Conservation (phyloP, 2,888 invertebrate species). For the Kuschelorhynchus macadamiae region DNA sequence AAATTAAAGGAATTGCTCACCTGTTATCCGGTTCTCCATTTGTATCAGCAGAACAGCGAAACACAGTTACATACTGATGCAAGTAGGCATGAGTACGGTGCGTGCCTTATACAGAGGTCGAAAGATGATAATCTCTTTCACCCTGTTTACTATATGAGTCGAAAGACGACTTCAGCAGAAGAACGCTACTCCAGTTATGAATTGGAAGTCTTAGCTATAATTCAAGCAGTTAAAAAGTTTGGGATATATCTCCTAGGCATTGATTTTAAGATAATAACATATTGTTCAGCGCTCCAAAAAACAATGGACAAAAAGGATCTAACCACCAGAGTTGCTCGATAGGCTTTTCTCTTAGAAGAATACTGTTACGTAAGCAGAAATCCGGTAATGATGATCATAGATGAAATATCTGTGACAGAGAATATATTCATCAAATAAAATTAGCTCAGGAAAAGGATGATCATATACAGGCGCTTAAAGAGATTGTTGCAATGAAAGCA, state of each 20-base stretch:
- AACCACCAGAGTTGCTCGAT: constrained; percentile 16
- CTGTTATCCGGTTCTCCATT: constrained; percentile 42
- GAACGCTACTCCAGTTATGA: too few species aligned
- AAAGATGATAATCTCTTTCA: constrained; percentile 53
- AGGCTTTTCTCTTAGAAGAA: constrained; percentile 17
- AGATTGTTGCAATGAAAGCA: constrained; percentile 43
- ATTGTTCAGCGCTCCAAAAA: too few species aligned
- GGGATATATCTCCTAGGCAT: too few species aligned
- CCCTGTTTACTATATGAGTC: too few species aligned
- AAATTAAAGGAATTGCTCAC: constrained; percentile 42
- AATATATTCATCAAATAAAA: neutral
- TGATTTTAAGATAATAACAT: too few species aligned
- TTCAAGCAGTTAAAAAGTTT: too few species aligned
- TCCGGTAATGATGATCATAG: too few species aligned
- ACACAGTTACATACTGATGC: constrained; percentile 53
- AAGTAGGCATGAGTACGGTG: neutral
- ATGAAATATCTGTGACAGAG: too few species aligned
- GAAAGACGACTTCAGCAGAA: too few species aligned
- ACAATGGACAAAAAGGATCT: too few species aligned
- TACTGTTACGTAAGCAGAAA: too few species aligned
- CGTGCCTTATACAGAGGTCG: constrained; percentile 12
- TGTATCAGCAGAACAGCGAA: constrained; percentile 39
- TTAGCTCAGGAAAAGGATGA: constrained; percentile 52
- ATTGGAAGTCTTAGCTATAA: too few species aligned
- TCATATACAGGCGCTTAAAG: constrained; percentile 49